These are phyloP conservation scores for Scolopax mira DNA, from an alignment of 2,113 vertebrate species.

Conservation along the genomic window DNA sequence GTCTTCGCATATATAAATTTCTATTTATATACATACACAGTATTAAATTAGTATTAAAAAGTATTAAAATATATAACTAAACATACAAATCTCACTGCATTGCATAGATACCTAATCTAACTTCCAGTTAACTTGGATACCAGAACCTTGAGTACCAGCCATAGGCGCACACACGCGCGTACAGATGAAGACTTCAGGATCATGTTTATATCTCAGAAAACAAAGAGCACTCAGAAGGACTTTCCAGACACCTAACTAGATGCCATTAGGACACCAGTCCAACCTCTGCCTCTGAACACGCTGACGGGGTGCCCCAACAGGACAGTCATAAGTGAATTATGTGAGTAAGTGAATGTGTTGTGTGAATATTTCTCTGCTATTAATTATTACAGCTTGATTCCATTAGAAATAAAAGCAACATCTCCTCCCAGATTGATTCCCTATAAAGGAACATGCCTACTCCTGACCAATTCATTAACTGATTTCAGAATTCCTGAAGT, in stretches of 20 bases:
- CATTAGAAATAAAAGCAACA: not conserved
- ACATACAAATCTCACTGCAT: not conserved
- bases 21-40: not conserved
- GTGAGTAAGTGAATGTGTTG: not conserved
- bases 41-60: too few species aligned
- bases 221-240: not conserved
- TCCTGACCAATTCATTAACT: not conserved
- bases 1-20: not conserved
- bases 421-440: not conserved
- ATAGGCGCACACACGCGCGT: accelerated
- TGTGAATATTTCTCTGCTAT: not conserved
- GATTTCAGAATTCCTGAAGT: not conserved
- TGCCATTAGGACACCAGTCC: not conserved
- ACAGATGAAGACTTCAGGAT: not conserved
- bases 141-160: not conserved
- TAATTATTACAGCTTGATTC: not conserved
- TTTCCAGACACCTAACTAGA: not conserved
- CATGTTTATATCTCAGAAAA: not conserved
- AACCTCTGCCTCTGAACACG: not conserved
- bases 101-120: not conserved
- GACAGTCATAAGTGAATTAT: not conserved
- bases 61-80: not conserved
- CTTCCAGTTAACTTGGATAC: not conserved
- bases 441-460: not conserved
- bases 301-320: not conserved